phyloP scores from a whole-genome alignment of 1,140 invertebrate species.

The Hormaphis cornu region DNA sequence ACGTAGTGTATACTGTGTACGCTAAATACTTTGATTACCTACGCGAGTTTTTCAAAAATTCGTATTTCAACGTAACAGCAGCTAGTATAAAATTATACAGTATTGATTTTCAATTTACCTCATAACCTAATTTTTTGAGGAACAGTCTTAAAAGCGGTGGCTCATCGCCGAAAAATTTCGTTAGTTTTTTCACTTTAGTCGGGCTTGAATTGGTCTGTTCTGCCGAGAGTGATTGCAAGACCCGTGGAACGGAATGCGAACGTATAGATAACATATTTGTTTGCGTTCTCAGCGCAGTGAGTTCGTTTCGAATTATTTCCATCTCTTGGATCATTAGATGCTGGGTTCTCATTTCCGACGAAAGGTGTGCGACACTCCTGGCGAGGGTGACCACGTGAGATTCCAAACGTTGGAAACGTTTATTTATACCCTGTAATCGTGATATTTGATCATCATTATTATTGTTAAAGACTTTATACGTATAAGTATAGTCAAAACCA shows the following conservation, averaged over 20 bases:
- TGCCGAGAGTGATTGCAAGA: slow-evolving; percentile 40
- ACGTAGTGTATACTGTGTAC: too few relatives aligned
- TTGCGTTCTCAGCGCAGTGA: slow-evolving; percentile 64
- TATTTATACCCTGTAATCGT: slow-evolving; percentile 62
- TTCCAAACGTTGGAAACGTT: slow-evolving; percentile 79
- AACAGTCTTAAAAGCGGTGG: slow-evolving; percentile 81
- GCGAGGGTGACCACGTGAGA: slow-evolving; percentile 86
- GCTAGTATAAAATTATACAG: background rate
- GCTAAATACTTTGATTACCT: too few relatives aligned
- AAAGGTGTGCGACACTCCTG: slow-evolving; percentile 82
- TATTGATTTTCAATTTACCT: slow-evolving; percentile 51
- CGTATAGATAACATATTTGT: slow-evolving; percentile 48
- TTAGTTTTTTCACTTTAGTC: slow-evolving; percentile 68
- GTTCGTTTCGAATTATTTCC: slow-evolving; percentile 75
- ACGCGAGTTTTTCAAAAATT: too few relatives aligned
- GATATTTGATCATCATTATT: too few relatives aligned
- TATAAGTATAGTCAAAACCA: too few relatives aligned
- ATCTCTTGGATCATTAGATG: slow-evolving; percentile 81
- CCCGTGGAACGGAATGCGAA: slow-evolving; percentile 45
- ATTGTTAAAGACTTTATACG: too few relatives aligned
- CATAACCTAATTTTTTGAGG: slow-evolving; percentile 84
- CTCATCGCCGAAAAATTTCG: slow-evolving; percentile 88
- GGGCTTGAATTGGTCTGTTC: slow-evolving; percentile 55
- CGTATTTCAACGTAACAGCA: too few relatives aligned
- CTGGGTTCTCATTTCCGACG: slow-evolving; percentile 83